Conservation (phyloP, 53 echinoderm and acorn worm genomes). For the Henricia sp. region DNA sequence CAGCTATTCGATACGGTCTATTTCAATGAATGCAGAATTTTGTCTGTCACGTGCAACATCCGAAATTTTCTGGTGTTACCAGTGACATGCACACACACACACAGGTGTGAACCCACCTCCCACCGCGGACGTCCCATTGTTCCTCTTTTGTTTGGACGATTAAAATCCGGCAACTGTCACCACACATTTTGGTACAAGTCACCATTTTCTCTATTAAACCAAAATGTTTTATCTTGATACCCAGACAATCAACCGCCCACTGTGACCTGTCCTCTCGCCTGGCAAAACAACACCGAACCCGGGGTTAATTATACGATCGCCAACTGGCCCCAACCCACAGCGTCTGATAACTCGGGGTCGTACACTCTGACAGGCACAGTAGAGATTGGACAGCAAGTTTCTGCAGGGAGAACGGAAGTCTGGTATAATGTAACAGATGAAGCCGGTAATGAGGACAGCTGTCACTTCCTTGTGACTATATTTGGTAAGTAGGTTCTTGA, state of each 20-base stretch:
- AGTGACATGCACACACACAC: too few species aligned
- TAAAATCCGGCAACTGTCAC: too few species aligned
- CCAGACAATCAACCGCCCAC: slow-evolving; percentile 5
- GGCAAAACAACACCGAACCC: background rate
- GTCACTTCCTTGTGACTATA: slow-evolving; percentile 44
- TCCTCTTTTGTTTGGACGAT: too few species aligned
- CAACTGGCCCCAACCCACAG: background rate
- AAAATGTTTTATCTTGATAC: background rate
- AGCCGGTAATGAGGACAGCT: slow-evolving; percentile 48
- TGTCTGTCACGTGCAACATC: too few species aligned
- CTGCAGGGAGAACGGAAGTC: background rate
- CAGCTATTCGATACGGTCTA: too few species aligned
- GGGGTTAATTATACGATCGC: background rate
- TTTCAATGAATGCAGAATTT: too few species aligned
- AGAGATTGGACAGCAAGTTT: background rate
- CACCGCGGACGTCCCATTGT: too few species aligned
- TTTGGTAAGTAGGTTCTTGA: background rate
- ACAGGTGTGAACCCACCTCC: too few species aligned
- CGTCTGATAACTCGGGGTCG: background rate
- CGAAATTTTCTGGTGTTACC: too few species aligned
- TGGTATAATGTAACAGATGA: slow-evolving; percentile 39
- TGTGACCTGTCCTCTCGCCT: background rate
- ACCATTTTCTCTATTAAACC: background rate
- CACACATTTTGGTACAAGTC: background rate
- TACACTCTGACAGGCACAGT: background rate